Evolutionary conservation across 2,113 vertebrate species (phyloP), one percentile per base, ranked within the genome.

Genomic region (Syrrhaptes paradoxus): DNA sequence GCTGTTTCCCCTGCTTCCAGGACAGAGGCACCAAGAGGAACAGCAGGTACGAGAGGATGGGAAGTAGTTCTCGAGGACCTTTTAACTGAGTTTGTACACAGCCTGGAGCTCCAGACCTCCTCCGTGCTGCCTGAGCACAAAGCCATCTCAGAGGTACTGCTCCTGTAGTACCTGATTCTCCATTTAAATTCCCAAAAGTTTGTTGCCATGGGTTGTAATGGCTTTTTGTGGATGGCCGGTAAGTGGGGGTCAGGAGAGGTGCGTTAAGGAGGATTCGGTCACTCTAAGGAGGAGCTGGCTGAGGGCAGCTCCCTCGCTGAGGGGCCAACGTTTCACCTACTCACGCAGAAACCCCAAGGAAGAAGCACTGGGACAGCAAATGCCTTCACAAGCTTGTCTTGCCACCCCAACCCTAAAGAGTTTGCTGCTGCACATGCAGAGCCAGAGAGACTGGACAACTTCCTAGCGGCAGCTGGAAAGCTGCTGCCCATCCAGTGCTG

Each of bases 401-500:
- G 74, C 89, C 26, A 61, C 32, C 72, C 87, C 34, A 68, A 21
- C 57, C 57, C 41, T 49, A 7, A 68, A 46, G 31, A 52, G 38
- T 59, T 36, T 84, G 45, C 80, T 85, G 34, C 73, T 74, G 51
- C 55, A 48, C 13, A 15, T 24, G 17, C 29, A 57, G 77, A 36
- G 24, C 68, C 22, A 79, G 59, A 80, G 52, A 75, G 66, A 83
- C 34, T 19, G 17, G 70, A 74, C 62, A 85, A 63, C 45, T 82
- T 81, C 57, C 25, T 58, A 54, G 19, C 28, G 28, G 68, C 22
- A 91, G 66, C 66, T 68, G 58, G 49, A 87, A 95, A 94, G 80
- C 81, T 92, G 94, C 81, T 85, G 65, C 45, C 73, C 62, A 85
- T 87, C 78, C 92, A 82, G 58, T 3, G 41, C 92, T 49, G 41